These are phyloP conservation scores for Mareca strepera DNA, from an alignment of 2,797 vertebrate species.

Conservation along the genomic window DNA sequence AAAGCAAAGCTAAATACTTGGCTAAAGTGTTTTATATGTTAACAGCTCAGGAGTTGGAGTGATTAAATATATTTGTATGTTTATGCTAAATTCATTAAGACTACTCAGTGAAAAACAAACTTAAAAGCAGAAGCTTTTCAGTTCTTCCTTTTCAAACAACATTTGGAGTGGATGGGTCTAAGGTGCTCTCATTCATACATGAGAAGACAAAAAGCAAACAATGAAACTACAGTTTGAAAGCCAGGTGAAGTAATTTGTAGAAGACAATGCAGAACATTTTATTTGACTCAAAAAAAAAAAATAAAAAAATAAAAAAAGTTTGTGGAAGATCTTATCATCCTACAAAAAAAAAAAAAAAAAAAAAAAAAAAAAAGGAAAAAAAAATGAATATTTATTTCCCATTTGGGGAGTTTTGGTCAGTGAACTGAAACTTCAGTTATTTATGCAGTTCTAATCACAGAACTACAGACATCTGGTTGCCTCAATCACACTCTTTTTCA, in stretches of 20 bases:
- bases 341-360: background rate
- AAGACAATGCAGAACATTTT: background rate
- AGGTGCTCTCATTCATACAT: background rate
- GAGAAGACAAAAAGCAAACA: background rate
- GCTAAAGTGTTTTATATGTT: background rate
- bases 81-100: background rate
- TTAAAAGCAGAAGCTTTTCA: background rate
- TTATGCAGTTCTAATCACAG: background rate
- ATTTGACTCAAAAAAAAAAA: background rate
- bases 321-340: background rate
- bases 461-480: background rate
- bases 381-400: background rate
- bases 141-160: conserved; percentile 7
- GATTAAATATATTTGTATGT: background rate
- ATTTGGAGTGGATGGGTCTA: background rate
- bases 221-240: background rate
- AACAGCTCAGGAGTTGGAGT: background rate
- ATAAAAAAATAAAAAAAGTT: background rate
- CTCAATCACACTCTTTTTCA: background rate
- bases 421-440: background rate
- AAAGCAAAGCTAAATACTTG: background rate
- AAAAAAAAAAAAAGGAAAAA: rapidly evolving
- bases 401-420: background rate
- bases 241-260: background rate
- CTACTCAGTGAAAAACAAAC: background rate